phyloP scores from a whole-genome alignment of 1,140 invertebrate species.

The Orius insidiosus region DNA sequence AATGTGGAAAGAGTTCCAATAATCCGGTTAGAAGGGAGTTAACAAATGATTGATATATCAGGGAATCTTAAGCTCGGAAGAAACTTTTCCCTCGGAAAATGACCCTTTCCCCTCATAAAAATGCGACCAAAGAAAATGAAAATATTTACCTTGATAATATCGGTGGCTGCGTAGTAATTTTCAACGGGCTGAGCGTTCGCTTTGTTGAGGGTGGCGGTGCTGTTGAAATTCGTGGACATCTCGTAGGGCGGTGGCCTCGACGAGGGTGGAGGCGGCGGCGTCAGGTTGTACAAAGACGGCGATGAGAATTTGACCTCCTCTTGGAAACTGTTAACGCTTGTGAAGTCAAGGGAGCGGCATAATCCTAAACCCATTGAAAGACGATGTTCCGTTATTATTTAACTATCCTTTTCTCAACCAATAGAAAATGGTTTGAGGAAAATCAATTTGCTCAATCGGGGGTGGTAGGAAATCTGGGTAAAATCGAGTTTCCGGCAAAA shows the following conservation, averaged over 20 bases:
- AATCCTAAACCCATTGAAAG: conserved; percentile 17
- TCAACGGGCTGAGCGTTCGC: conserved; percentile 30
- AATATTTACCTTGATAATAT: conserved; percentile 44
- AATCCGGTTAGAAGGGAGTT: no score
- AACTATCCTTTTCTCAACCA: no score
- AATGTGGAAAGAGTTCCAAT: no score
- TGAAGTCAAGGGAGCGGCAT: conserved; percentile 26
- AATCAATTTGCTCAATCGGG: no score
- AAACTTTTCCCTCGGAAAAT: no score
- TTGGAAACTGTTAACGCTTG: conserved; percentile 31
- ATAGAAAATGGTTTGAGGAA: no score
- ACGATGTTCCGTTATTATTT: no score
- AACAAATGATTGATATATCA: no score
- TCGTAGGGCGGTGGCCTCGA: conserved; percentile 28
- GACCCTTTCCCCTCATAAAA: no score
- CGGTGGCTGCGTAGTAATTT: conserved; percentile 50
- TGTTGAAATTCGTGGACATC: conserved; percentile 20
- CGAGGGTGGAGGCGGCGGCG: conserved; percentile 22
- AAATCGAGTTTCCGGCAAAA: no score
- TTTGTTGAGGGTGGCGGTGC: conserved; percentile 20
- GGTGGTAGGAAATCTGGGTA: no score
- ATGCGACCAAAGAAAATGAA: neutral
- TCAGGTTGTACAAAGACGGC: conserved; percentile 30
- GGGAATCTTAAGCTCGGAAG: no score
- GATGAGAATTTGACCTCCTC: conserved; percentile 32